Percentiles rank a stretch among this genome's conserved stretches.
Conservation (phyloP, 2,113 vertebrate genomes). For the Callithrix jacchus region DNA sequence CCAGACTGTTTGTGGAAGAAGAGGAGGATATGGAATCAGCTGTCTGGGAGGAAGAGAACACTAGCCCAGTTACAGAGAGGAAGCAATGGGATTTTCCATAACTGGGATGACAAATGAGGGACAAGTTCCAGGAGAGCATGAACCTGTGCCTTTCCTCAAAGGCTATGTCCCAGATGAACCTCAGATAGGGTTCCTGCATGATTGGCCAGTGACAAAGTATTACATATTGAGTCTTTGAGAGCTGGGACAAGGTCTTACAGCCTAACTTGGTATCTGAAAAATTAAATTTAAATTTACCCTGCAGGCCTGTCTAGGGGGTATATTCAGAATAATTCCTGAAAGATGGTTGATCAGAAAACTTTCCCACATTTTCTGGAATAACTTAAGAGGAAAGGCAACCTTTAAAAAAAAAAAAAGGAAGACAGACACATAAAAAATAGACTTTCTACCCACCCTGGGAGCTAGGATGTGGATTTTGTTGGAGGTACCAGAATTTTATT, state of each 20-base stretch:
- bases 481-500: not conserved
- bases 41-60: not conserved
- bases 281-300: not conserved
- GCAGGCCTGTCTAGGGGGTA: not conserved
- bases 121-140: not conserved
- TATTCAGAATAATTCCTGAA: conserved; percentile 4
- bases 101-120: not conserved
- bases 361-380: not conserved
- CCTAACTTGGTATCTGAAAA: not conserved
- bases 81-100: not conserved
- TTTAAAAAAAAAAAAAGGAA: not conserved
- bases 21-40: not conserved
- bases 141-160: not conserved
- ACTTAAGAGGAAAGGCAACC: not conserved
- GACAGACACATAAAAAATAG: not conserved
- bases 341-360: not conserved
- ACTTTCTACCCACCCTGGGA: not conserved
- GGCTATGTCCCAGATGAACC: not conserved
- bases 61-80: not conserved
- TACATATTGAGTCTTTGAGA: not conserved
- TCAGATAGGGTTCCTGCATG: not conserved
- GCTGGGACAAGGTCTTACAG: not conserved
- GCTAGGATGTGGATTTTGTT: not conserved
- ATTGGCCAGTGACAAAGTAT: not conserved
- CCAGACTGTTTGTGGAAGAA: not conserved